Evolutionary conservation across 1,140 invertebrate genomes (phyloP).

Genomic region (Drosophila sechellia): DNA sequence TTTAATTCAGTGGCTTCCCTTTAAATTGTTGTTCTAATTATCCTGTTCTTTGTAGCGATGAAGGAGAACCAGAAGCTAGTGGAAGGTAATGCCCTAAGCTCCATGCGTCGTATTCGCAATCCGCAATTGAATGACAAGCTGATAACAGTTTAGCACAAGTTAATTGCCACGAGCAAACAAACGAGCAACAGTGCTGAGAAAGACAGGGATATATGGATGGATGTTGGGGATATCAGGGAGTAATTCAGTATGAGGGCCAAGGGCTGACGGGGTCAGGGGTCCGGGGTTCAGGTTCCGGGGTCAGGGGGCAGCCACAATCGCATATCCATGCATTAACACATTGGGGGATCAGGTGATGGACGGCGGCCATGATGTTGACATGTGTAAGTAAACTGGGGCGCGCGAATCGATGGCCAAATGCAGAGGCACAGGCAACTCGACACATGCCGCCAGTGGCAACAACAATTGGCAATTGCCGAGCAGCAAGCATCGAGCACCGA

Average conservation of each 20-base stretch:
- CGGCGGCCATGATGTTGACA: conserved; percentile 59
- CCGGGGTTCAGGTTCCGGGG: not conserved
- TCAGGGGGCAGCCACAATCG: conserved; percentile 18
- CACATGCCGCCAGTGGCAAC: conserved; percentile 52
- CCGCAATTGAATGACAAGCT: conserved; percentile 30
- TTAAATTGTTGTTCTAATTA: not conserved
- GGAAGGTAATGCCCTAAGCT: conserved; percentile 6
- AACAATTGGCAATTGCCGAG: conserved; percentile 21
- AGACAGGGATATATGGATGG: conserved; percentile 20
- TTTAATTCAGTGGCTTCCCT: not conserved
- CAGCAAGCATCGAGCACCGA: not conserved
- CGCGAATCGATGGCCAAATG: conserved; percentile 29
- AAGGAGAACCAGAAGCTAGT: conserved; percentile 5
- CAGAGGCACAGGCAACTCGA: conserved; percentile 32
- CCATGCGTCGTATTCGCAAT: conserved; percentile 43
- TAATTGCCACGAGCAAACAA: conserved; percentile 57
- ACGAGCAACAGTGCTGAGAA: conserved; percentile 7
- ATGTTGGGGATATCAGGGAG: not conserved
- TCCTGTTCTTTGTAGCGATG: not conserved
- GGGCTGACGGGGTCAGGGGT: not conserved
- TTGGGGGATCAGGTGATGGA: conserved; percentile 71
- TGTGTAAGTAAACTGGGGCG: conserved; percentile 62
- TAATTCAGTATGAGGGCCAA: not conserved
- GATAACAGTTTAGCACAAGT: conserved; percentile 48
- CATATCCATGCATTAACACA: conserved; percentile 67